phyloP scores from a whole-genome alignment of 2,113 vertebrate genomes.

The Erpornis zantholeuca region DNA sequence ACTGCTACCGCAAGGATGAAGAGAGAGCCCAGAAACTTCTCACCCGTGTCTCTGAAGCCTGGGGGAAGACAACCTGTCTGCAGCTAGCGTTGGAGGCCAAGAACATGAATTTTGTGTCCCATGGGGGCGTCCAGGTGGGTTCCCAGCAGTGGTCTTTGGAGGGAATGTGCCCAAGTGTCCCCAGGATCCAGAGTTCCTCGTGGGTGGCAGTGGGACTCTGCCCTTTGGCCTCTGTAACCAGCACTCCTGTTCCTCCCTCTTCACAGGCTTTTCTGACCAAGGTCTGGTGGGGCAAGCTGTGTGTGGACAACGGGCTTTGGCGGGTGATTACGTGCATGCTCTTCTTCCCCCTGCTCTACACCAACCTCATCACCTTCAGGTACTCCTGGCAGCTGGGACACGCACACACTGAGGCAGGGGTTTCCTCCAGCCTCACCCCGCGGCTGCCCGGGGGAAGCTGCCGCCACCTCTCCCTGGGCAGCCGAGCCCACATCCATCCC shows the following conservation, averaged over 20 bases:
- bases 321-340: slow-evolving; percentile 81
- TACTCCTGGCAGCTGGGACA: background rate
- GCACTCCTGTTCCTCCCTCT: background rate
- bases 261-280: slow-evolving; percentile 88
- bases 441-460: background rate
- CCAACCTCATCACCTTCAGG: slow-evolving; percentile 87
- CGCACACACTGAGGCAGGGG: accelerated
- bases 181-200: background rate
- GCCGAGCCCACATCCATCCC: background rate
- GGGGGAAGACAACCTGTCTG: slow-evolving; percentile 90
- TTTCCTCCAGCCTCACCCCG: background rate
- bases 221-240: background rate
- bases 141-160: background rate
- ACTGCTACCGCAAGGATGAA: slow-evolving; percentile 84
- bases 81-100: slow-evolving; percentile 88
- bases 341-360: slow-evolving; percentile 85
- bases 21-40: slow-evolving; percentile 86
- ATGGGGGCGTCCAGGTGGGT: slow-evolving; percentile 90
- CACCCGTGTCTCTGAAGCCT: slow-evolving; percentile 80
- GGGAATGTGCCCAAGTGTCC: background rate
- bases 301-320: slow-evolving; percentile 86
- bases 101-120: slow-evolving; percentile 89
- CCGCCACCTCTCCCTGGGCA: accelerated
- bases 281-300: slow-evolving; percentile 94
- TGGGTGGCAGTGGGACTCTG: background rate